A percentile compares a stretch with the other conserved stretches of the same genome.
These are phyloP conservation scores for Agapornis roseicollis DNA, from an alignment of 2,113 vertebrate genomes.

Conservation along the genomic window DNA sequence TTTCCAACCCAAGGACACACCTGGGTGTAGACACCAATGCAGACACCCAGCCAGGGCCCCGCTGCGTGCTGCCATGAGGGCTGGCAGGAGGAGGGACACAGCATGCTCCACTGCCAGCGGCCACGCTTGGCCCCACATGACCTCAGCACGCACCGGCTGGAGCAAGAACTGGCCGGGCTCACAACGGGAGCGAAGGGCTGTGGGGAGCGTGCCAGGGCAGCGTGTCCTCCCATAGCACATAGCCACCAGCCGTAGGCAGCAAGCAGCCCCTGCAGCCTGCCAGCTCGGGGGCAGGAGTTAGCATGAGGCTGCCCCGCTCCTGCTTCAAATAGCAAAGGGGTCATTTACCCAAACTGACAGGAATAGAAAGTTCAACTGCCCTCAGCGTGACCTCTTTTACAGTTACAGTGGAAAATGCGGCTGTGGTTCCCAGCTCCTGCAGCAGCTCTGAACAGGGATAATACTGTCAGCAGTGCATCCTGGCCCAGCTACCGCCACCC, in stretches of 20 bases:
- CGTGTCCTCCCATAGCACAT: rapidly evolving
- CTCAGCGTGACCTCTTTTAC: neutral
- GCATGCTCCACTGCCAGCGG: rapidly evolving
- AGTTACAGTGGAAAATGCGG: neutral
- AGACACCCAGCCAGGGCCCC: neutral
- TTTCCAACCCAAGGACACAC: rapidly evolving
- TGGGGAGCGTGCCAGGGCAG: rapidly evolving
- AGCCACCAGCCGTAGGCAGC: neutral
- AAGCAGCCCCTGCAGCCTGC: neutral
- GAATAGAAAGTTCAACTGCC: neutral
- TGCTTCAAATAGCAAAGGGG: rapidly evolving
- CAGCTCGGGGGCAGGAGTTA: rapidly evolving
- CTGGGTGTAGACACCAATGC: rapidly evolving
- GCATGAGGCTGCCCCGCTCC: neutral
- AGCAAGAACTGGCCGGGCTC: neutral
- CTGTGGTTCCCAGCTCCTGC: neutral
- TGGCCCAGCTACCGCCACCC: rapidly evolving
- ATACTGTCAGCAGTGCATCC: neutral
- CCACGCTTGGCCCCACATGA: rapidly evolving
- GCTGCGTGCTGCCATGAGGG: rapidly evolving
- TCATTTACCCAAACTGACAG: neutral
- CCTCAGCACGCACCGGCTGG: rapidly evolving
- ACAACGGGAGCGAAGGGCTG: rapidly evolving
- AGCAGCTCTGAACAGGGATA: neutral
- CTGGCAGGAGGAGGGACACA: neutral